Conservation (phyloP, 2,888 invertebrate genomes). For the Lasioglossum oenotherae region DNA sequence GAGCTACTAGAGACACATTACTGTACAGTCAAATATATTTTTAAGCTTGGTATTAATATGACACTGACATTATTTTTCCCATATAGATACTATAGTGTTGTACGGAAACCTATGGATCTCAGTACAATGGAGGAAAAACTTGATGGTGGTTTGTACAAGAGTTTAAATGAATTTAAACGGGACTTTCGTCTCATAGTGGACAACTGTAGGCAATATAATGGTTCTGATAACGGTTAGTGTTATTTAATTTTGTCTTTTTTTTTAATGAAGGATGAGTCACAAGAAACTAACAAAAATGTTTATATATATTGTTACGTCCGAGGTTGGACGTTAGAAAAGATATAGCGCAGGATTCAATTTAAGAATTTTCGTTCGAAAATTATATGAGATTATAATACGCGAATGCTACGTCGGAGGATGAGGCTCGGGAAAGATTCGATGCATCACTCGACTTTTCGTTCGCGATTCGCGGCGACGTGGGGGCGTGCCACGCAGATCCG, state of each 20-base stretch:
- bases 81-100: constrained; percentile 86
- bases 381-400: too few species aligned
- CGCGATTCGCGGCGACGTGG: too few species aligned
- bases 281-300: background rate
- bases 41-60: constrained; percentile 1
- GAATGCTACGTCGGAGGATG: too few species aligned
- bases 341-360: too few species aligned
- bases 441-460: too few species aligned
- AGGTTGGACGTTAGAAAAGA: too few species aligned
- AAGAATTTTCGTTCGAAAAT: too few species aligned
- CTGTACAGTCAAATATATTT: background rate
- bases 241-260: background rate
- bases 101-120: constrained; percentile 93
- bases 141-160: constrained; percentile 92
- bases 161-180: constrained; percentile 91
- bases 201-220: constrained; percentile 96
- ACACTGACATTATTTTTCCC: constrained; percentile 1
- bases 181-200: constrained; percentile 97
- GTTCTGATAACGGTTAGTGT: constrained; percentile 94
- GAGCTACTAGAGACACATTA: constrained; percentile 10
- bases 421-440: too few species aligned
- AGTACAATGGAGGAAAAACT: constrained; percentile 94
- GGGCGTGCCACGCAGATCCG: too few species aligned
- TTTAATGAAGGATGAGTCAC: background rate
- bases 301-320: background rate